A percentile compares a stretch with the other conserved stretches of the same genome.
Conservation (phyloP, 2,113 vertebrate genomes). For the Sisor rabdophorus region DNA sequence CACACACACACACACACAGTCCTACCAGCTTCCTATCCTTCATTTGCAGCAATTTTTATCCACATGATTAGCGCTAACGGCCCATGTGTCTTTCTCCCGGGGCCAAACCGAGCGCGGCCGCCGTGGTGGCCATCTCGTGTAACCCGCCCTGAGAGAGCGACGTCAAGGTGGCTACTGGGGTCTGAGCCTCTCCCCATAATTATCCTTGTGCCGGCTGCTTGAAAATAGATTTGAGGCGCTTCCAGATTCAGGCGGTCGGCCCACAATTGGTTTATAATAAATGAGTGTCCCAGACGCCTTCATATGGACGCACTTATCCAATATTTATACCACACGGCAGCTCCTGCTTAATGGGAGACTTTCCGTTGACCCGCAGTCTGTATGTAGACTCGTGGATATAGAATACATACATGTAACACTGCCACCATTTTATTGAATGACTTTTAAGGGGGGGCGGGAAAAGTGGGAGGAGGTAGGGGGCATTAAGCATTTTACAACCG, state of each 20-base stretch:
- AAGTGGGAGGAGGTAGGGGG: slow-evolving; percentile 24
- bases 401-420: neutral
- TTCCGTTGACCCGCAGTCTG: slow-evolving; percentile 63
- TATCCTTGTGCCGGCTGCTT: slow-evolving; percentile 63
- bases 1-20: too few species aligned
- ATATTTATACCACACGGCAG: slow-evolving; percentile 63
- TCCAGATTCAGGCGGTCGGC: slow-evolving; percentile 63
- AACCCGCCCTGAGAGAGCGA: slow-evolving; percentile 71
- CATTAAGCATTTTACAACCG: slow-evolving; percentile 47
- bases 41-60: neutral
- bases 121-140: slow-evolving; percentile 61
- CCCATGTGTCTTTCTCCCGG: neutral
- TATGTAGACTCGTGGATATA: slow-evolving; percentile 31
- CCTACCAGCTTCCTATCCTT: neutral
- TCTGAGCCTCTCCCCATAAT: slow-evolving; percentile 70
- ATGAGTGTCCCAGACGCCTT: slow-evolving; percentile 69
- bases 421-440: neutral
- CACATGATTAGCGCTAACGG: slow-evolving; percentile 50
- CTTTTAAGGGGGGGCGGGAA: neutral
- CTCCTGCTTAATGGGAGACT: slow-evolving; percentile 62
- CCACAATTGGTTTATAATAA: slow-evolving; percentile 75
- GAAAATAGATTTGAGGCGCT: slow-evolving; percentile 69
- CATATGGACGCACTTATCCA: slow-evolving; percentile 72
- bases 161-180: slow-evolving; percentile 73
- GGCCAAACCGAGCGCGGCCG: slow-evolving; percentile 56